A percentile compares a stretch with the other conserved stretches of the same genome.
Conservation (phyloP, 2,113 vertebrate genomes). For the Equus przewalskii region DNA sequence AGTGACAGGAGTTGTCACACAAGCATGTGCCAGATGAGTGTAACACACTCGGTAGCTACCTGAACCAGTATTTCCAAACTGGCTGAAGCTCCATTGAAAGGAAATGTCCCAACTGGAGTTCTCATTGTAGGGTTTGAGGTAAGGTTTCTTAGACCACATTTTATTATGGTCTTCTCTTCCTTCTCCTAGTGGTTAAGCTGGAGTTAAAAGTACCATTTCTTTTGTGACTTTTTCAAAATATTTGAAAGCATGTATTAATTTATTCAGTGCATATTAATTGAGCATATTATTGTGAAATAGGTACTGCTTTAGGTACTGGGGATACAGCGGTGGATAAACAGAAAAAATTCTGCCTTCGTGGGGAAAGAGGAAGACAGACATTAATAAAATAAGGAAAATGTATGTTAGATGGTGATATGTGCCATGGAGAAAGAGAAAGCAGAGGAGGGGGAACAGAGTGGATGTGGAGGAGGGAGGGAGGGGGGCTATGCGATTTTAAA, state of each 20-base stretch:
- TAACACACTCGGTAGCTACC: not conserved
- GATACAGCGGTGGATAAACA: not conserved
- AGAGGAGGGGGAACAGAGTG: not conserved
- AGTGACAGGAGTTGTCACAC: not conserved
- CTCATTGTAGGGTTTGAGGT: not conserved
- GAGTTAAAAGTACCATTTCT: not conserved
- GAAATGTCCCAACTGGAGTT: not conserved
- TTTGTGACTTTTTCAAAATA: constrained; percentile 12
- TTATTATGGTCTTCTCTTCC: not conserved
- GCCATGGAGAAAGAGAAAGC: not conserved
- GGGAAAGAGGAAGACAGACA: not conserved
- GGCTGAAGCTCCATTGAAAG: not conserved
- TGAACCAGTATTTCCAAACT: not conserved
- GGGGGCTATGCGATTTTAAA: not conserved
- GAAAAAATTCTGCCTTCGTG: not conserved
- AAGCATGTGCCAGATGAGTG: not conserved
- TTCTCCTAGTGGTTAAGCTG: not conserved
- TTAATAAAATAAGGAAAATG: not conserved
- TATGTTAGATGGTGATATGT: not conserved
- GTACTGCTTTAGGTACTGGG: not conserved
- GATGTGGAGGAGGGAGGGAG: not conserved
- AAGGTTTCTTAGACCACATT: not conserved
- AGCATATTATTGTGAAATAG: not conserved
- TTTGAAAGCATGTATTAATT: not conserved
- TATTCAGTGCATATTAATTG: not conserved